phyloP scores from a whole-genome alignment of 1,140 invertebrate species.

The Pemphigus obesinymphae region DNA sequence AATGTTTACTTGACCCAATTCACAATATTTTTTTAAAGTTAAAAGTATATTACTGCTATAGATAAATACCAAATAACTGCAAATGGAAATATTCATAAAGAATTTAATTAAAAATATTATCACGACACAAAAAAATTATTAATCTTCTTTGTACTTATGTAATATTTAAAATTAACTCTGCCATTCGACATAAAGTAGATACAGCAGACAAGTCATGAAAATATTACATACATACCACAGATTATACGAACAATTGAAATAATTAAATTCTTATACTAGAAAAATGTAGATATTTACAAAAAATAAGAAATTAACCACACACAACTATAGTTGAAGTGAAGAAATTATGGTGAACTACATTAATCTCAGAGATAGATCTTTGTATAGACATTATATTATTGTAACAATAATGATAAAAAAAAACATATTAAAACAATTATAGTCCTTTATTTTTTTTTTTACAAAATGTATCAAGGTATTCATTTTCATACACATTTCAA shows the following conservation, averaged over 20 bases:
- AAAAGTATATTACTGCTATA: too few species aligned
- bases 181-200: too few species aligned
- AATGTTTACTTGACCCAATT: too few species aligned
- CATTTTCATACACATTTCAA: slow-evolving; percentile 4
- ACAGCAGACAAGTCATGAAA: too few species aligned
- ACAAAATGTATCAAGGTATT: slow-evolving; percentile 8
- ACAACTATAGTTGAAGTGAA: too few species aligned
- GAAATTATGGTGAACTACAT: not conserved
- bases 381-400: not conserved
- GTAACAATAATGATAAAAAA: not conserved
- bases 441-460: slow-evolving; percentile 34
- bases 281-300: not conserved
- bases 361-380: not conserved
- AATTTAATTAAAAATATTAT: too few species aligned
- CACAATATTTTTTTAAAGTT: too few species aligned
- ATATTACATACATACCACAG: not conserved
- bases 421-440: slow-evolving; percentile 8
- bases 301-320: not conserved
- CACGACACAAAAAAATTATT: too few species aligned
- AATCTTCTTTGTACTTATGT: too few species aligned
- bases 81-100: too few species aligned
- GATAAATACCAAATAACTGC: too few species aligned
- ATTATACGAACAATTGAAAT: not conserved
- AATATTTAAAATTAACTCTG: too few species aligned
- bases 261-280: not conserved